Conservation (phyloP, 2,888 invertebrate genomes). For the Crossocerus cetratus region DNA sequence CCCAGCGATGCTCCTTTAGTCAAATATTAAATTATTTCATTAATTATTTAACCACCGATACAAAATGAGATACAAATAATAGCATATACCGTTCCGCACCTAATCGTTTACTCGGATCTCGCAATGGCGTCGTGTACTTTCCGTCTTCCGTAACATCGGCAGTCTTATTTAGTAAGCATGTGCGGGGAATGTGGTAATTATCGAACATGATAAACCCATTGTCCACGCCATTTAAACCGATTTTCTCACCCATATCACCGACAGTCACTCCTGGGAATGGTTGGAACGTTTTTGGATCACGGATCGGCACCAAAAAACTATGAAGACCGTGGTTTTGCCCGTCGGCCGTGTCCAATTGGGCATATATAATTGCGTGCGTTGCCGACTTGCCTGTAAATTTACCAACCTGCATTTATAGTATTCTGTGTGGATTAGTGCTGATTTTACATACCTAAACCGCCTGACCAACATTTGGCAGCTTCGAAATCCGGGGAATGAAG, state of each 20-base stretch:
- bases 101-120: slow-evolving; percentile 90
- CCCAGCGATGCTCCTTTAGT: slow-evolving; percentile 84
- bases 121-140: slow-evolving; percentile 87
- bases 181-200: slow-evolving; percentile 88
- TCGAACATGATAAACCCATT: slow-evolving; percentile 92
- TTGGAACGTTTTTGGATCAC: slow-evolving; percentile 85
- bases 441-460: slow-evolving; percentile 86
- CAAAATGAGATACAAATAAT: background rate
- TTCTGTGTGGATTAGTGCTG: background rate
- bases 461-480: slow-evolving; percentile 98
- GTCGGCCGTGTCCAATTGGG: slow-evolving; percentile 90
- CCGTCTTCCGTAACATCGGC: slow-evolving; percentile 93
- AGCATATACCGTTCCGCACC: slow-evolving; percentile 77
- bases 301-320: slow-evolving; percentile 91
- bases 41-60: background rate
- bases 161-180: slow-evolving; percentile 88
- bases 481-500: slow-evolving; percentile 95
- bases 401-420: background rate
- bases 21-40: slow-evolving; percentile 1
- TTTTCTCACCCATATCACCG: slow-evolving; percentile 95
- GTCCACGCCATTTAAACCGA: slow-evolving; percentile 94
- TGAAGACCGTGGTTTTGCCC: slow-evolving; percentile 90
- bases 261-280: slow-evolving; percentile 89
- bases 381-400: slow-evolving; percentile 83
- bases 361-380: slow-evolving; percentile 92